Percentiles rank a stretch among this genome's conserved stretches.
phyloP scores from a whole-genome alignment of 2,113 vertebrate species.

The Alouatta palliata region DNA sequence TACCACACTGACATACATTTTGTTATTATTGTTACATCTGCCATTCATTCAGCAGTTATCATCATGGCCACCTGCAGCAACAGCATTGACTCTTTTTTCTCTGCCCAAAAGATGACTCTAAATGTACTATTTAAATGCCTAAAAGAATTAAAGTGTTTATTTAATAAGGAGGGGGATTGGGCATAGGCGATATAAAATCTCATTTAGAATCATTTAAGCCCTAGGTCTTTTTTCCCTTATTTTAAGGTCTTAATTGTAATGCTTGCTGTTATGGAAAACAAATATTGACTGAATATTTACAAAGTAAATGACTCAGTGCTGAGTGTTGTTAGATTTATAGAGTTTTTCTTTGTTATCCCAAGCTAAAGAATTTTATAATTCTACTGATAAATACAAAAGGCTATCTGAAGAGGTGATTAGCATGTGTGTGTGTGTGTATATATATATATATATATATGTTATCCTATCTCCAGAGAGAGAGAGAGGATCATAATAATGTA shows the following conservation, averaged over 20 bases:
- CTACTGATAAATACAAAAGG: background rate
- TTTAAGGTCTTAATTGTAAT: background rate
- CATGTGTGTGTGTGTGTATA: too few species aligned
- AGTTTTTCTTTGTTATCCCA: background rate
- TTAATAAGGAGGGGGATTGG: background rate
- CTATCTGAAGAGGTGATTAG: background rate
- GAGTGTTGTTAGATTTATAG: background rate
- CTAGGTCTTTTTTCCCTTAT: background rate
- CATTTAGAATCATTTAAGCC: background rate
- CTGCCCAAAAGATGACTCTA: background rate
- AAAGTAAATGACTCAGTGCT: background rate
- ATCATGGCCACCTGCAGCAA: too few species aligned
- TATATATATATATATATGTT: background rate
- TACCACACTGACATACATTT: background rate
- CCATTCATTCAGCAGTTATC: background rate
- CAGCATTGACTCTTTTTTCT: background rate
- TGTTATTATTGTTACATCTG: background rate
- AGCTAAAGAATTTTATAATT: background rate
- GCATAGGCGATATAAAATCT: background rate
- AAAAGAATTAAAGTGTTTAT: background rate
- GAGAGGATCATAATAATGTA: background rate
- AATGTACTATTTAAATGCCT: background rate
- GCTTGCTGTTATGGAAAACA: background rate
- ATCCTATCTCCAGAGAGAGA: background rate
- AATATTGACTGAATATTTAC: background rate